A percentile compares a stretch with the other conserved stretches of the same genome.
These are phyloP conservation scores for Caenorhabditis becei DNA, from an alignment of 2,888 invertebrate species.

Conservation along the genomic window DNA sequence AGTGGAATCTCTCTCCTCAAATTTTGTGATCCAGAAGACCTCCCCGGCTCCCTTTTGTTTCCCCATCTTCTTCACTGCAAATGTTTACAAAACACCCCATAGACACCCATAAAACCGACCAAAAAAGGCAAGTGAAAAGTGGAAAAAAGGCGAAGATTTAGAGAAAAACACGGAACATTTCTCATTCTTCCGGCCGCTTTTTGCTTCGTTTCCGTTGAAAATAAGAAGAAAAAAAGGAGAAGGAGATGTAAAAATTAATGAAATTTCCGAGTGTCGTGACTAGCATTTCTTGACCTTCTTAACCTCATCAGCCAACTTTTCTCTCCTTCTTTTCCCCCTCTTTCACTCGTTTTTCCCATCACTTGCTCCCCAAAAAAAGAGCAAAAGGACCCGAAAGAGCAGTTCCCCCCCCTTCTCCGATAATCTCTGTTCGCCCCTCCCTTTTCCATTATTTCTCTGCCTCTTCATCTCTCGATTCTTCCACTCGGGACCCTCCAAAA, in stretches of 20 bases:
- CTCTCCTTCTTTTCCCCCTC: background rate
- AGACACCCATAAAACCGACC: conserved; percentile 17
- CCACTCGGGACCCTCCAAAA: background rate
- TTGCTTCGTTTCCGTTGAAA: background rate
- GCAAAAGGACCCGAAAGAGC: conserved; percentile 5
- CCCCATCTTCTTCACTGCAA: background rate
- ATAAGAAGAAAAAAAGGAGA: too few species aligned
- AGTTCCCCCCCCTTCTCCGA: background rate
- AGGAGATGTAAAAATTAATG: conserved; percentile 14
- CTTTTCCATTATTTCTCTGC: conserved; percentile 17
- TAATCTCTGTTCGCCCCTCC: conserved; percentile 12
- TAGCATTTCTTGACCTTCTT: conserved; percentile 24
- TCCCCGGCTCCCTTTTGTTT: background rate
- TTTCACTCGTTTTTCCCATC: conserved; percentile 12
- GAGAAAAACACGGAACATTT: background rate
- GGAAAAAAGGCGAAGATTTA: background rate
- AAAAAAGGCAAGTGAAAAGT: background rate
- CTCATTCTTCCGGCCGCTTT: background rate
- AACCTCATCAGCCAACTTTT: background rate
- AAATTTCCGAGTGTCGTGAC: conserved; percentile 12
- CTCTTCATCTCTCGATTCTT: conserved; percentile 12
- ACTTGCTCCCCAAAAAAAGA: background rate
- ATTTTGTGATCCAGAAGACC: too few species aligned
- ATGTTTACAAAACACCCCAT: conserved; percentile 4
- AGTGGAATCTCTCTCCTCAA: too few species aligned